Percentiles rank a stretch among this genome's conserved stretches.
Conservation (phyloP, 2,113 vertebrate species). For the Laticauda laticaudata region DNA sequence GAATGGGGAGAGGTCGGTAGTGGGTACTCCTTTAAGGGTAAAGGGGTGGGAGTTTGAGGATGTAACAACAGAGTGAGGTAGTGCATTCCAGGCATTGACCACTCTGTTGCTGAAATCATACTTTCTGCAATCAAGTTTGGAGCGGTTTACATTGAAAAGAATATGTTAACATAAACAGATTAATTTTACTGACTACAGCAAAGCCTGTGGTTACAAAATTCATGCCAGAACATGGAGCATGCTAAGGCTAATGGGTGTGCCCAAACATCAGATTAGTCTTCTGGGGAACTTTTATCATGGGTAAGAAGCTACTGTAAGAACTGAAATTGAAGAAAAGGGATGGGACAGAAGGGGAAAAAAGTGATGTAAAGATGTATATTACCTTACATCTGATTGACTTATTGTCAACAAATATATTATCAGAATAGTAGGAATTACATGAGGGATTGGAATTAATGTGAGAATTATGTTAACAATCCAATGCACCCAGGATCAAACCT, state of each 20-base stretch:
- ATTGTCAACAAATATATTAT: not conserved
- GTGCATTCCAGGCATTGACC: too few species aligned
- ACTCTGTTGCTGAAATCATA: too few species aligned
- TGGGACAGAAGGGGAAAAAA: not conserved
- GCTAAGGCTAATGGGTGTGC: not conserved
- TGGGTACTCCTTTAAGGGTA: too few species aligned
- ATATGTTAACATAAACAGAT: not conserved
- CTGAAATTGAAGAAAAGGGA: not conserved
- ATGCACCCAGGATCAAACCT: not conserved
- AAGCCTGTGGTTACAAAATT: not conserved
- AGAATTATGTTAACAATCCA: not conserved
- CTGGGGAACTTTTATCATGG: not conserved
- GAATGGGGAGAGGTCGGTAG: too few species aligned
- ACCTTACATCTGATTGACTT: not conserved
- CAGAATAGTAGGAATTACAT: not conserved
- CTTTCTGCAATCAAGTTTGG: too few species aligned
- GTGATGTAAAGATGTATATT: not conserved
- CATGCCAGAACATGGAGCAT: not conserved
- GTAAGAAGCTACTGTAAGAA: not conserved
- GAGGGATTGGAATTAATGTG: not conserved
- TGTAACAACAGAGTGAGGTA: too few species aligned
- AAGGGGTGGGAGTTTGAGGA: too few species aligned
- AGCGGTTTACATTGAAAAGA: not conserved
- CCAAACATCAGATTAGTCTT: not conserved
- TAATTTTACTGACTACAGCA: not conserved